phyloP scores from a whole-genome alignment of 1,140 invertebrate species.

The Drosophila ambigua region DNA sequence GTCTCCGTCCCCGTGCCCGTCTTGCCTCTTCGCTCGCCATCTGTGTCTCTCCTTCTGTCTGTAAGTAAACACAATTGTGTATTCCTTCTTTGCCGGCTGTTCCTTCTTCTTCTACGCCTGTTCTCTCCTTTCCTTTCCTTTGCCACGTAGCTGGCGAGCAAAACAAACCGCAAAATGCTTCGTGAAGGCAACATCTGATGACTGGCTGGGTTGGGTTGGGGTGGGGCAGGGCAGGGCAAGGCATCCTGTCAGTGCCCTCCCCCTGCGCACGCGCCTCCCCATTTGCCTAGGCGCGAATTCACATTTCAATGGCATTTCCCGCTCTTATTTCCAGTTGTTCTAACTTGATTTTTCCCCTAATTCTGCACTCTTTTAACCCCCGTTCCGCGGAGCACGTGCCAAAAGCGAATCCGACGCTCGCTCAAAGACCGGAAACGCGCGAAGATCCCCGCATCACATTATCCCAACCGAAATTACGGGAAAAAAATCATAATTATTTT shows the following conservation, averaged over 20 bases:
- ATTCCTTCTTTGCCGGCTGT: constrained; percentile 18
- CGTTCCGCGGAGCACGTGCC: constrained; percentile 43
- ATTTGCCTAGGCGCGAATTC: constrained; percentile 47
- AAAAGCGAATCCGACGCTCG: constrained; percentile 18
- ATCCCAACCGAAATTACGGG: neutral
- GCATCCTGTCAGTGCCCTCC: constrained; percentile 33
- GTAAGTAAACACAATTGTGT: constrained; percentile 32
- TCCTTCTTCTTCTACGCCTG: neutral
- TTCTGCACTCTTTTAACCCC: constrained; percentile 14
- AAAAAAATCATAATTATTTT: constrained; percentile 36
- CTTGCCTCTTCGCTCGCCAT: too few relatives aligned
- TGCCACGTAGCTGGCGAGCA: constrained; percentile 68
- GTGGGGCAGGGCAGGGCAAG: constrained; percentile 39
- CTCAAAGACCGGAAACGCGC: constrained; percentile 42
- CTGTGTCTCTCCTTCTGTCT: constrained; percentile 4
- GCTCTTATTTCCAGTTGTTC: constrained; percentile 16
- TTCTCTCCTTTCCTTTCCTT: constrained; percentile 5
- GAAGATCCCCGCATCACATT: constrained; percentile 21
- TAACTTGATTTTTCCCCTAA: neutral
- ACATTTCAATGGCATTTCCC: constrained; percentile 57
- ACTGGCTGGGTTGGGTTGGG: constrained; percentile 25
- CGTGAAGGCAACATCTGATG: constrained; percentile 42
- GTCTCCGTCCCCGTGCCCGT: too few relatives aligned
- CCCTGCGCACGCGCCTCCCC: constrained; percentile 46
- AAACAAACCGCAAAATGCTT: constrained; percentile 76